phyloP scores from a whole-genome alignment of 2,113 vertebrate species.

The Epinephelus cyanopodus region DNA sequence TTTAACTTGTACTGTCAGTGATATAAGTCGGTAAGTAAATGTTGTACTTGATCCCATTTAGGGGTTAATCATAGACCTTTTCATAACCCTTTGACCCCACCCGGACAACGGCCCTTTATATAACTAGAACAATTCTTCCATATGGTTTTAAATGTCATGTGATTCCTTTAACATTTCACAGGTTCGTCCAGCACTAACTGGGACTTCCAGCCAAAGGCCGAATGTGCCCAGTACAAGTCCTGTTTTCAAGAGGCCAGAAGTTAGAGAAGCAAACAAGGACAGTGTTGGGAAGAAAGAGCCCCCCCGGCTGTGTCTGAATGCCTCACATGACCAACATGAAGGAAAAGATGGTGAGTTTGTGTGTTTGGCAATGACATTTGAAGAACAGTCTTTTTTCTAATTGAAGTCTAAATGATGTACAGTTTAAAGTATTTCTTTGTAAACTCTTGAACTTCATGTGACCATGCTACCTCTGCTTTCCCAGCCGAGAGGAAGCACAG shows the following conservation, averaged over 20 bases:
- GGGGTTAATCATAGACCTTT: no score
- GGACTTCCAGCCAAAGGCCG: not conserved
- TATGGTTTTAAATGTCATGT: not conserved
- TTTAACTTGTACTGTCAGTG: no score
- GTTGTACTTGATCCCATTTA: no score
- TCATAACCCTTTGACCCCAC: no score
- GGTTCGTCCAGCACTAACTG: not conserved
- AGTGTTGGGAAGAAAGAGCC: not conserved
- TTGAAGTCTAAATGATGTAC: not conserved
- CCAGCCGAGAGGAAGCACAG: conserved; percentile 35
- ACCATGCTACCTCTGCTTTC: not conserved
- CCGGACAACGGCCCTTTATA: no score
- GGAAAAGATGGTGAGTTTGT: conserved; percentile 27
- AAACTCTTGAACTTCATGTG: not conserved
- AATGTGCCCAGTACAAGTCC: conserved; percentile 21
- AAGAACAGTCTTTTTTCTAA: no score
- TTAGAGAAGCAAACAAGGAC: not conserved
- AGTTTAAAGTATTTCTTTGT: not conserved
- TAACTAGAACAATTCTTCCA: not conserved
- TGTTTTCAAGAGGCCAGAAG: conserved; percentile 62
- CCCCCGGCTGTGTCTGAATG: not conserved
- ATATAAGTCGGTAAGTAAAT: no score
- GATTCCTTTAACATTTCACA: conserved; percentile 4
- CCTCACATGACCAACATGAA: conserved; percentile 2
- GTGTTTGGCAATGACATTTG: not conserved